Conservation (phyloP, 2,797 vertebrate genomes). For the Cottoperca gobio region DNA sequence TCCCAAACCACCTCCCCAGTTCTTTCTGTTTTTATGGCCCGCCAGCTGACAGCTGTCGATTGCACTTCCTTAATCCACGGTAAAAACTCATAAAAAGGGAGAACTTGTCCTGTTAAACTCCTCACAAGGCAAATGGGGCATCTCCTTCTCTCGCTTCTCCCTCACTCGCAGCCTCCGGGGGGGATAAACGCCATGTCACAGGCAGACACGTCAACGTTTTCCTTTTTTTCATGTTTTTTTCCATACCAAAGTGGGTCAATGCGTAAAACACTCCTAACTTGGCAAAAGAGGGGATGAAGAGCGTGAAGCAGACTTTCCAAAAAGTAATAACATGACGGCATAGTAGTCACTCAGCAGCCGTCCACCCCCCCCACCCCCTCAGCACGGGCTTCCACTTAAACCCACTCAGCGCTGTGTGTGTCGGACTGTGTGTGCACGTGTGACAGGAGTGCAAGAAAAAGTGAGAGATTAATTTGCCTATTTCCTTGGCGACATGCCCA, state of each 20-base stretch:
- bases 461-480: conserved; percentile 14
- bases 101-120: conserved; percentile 50
- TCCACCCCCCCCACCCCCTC: background rate
- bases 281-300: conserved; percentile 74
- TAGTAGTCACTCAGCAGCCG: conserved; percentile 60
- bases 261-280: conserved; percentile 84
- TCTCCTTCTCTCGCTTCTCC: conserved; percentile 31
- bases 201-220: conserved; percentile 63
- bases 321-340: conserved; percentile 76
- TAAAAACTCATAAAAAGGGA: conserved; percentile 26
- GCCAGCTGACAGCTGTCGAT: conserved; percentile 21
- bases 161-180: conserved; percentile 39
- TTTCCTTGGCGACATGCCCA: conserved; percentile 33
- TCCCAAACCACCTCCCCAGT: background rate
- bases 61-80: conserved; percentile 25
- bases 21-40: background rate
- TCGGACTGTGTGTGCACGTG: background rate
- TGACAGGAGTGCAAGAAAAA: conserved; percentile 27
- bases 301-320: conserved; percentile 78
- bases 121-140: conserved; percentile 52
- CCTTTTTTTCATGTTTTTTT: conserved; percentile 74
- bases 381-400: conserved; percentile 57
- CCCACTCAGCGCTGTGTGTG: conserved; percentile 2
- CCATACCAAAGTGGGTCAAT: conserved; percentile 86
- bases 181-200: conserved; percentile 73